These are phyloP conservation scores for Lepidothrix coronata DNA, from an alignment of 2,113 vertebrate genomes.

Conservation along the genomic window DNA sequence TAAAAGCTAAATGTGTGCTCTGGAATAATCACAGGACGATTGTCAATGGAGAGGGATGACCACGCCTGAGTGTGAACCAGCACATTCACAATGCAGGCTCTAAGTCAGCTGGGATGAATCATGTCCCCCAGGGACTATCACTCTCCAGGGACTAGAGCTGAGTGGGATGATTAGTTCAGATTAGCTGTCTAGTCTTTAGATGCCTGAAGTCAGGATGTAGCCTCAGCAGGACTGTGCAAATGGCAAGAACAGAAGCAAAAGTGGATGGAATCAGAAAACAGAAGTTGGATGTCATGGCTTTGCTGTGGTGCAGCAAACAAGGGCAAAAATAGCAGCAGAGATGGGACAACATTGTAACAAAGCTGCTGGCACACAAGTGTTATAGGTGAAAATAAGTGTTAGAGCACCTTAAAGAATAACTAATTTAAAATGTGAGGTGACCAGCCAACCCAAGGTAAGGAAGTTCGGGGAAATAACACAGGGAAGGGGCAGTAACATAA, in stretches of 20 bases:
- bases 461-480: neutral
- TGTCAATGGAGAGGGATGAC: neutral
- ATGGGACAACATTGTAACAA: neutral
- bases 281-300: neutral
- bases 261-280: neutral
- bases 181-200: neutral
- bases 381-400: neutral
- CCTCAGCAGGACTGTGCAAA: neutral
- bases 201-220: neutral
- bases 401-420: neutral
- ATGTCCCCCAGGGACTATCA: neutral
- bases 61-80: neutral
- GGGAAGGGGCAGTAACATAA: neutral
- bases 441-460: neutral
- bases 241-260: neutral
- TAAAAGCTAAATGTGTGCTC: neutral
- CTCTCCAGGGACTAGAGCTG: neutral
- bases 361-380: neutral
- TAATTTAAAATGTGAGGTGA: neutral
- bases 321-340: neutral
- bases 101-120: neutral
- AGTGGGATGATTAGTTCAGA: neutral
- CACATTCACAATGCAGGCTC: neutral
- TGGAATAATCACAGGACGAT: neutral
- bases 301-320: neutral